A percentile compares a stretch with the other conserved stretches of the same genome.
phyloP scores from a whole-genome alignment of 2,888 invertebrate species.

The Zygogramma bicolorata region DNA sequence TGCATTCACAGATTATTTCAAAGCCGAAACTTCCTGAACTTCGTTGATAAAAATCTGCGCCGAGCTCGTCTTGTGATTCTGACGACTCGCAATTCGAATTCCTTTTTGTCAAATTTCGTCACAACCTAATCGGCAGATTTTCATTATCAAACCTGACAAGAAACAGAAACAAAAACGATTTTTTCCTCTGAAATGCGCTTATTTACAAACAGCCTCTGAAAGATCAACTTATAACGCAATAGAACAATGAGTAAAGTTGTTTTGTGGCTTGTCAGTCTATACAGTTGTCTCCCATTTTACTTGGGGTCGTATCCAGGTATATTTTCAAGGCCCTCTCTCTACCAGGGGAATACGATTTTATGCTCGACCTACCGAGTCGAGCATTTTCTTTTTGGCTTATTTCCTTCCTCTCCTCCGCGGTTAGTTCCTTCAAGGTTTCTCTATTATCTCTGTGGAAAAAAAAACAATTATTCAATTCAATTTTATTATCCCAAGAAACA shows the following conservation, averaged over 20 bases:
- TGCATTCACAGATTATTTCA: background rate
- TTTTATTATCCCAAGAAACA: too few species aligned
- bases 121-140: background rate
- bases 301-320: constrained; percentile 72
- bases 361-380: constrained; percentile 66
- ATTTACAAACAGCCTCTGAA: constrained; percentile 36
- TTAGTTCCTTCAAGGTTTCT: constrained; percentile 72
- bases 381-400: constrained; percentile 72
- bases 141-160: background rate
- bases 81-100: background rate
- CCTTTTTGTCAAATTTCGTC: constrained; percentile 5
- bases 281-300: constrained; percentile 62
- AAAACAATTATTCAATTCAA: background rate
- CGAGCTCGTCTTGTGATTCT: background rate
- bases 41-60: background rate
- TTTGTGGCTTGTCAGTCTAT: constrained; percentile 64
- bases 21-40: background rate
- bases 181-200: constrained; percentile 27
- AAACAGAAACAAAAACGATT: constrained; percentile 21
- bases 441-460: constrained; percentile 73
- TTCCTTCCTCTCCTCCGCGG: constrained; percentile 74
- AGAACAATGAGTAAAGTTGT: constrained; percentile 59
- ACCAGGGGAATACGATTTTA: constrained; percentile 71
- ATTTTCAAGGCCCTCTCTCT: constrained; percentile 81
- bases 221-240: constrained; percentile 59